Conservation (phyloP, 2,888 invertebrate genomes). For the Microdon myrmicae region DNA sequence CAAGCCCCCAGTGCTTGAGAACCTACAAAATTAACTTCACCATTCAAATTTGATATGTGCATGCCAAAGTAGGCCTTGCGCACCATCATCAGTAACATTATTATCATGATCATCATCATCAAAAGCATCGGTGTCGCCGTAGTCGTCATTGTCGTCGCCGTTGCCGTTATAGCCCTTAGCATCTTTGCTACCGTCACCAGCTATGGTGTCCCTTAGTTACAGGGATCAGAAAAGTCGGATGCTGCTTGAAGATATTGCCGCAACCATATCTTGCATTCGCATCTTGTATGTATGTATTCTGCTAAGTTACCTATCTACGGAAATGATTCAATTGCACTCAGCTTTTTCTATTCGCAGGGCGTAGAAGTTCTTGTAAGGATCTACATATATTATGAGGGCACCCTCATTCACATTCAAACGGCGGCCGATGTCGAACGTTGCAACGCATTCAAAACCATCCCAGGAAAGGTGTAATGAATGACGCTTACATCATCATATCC, state of each 20-base stretch:
- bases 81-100: neutral
- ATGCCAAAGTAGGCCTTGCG: constrained; percentile 33
- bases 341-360: constrained; percentile 21
- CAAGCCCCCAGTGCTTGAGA: constrained; percentile 17
- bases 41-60: constrained; percentile 38
- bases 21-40: constrained; percentile 37
- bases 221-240: constrained; percentile 6
- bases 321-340: constrained; percentile 33
- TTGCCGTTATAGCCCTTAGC: too few relatives aligned
- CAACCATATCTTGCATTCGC: constrained; percentile 30
- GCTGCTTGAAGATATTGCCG: constrained; percentile 19
- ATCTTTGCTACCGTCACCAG: too few relatives aligned
- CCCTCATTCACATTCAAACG: constrained; percentile 22
- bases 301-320: constrained; percentile 28
- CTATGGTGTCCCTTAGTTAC: too few relatives aligned
- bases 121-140: neutral
- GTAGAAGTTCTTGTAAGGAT: constrained; percentile 17
- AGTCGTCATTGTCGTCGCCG: too few relatives aligned
- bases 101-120: constrained; percentile 5
- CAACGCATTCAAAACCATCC: neutral
- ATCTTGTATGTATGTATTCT: constrained; percentile 17
- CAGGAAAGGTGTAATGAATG: too few relatives aligned
- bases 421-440: constrained; percentile 25
- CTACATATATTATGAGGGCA: constrained; percentile 31
- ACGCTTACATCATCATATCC: too few relatives aligned